Evolutionary conservation across 1,140 invertebrate genomes (phyloP).

Genomic region (Cataglyphis hispanica): DNA sequence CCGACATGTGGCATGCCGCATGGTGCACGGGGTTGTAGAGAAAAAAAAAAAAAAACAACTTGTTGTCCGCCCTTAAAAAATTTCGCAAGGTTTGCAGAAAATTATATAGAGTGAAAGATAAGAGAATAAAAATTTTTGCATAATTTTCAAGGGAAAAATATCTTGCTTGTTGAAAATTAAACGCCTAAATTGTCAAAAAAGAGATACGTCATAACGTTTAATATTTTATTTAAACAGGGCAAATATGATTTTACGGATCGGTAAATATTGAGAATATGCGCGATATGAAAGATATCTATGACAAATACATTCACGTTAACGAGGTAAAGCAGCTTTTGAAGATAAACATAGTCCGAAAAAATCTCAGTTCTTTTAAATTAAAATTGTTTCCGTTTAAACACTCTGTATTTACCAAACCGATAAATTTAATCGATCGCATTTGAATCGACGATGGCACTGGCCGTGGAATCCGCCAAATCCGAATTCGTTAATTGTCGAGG

Average conservation of each 20-base stretch:
- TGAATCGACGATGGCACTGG: background rate
- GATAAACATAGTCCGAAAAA: background rate
- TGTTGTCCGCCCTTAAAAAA: background rate
- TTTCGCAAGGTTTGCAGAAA: background rate
- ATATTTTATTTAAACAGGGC: background rate
- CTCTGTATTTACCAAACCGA: background rate
- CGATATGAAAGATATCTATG: background rate
- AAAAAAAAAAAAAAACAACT: background rate
- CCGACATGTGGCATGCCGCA: slow-evolving; percentile 73
- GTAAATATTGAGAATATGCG: background rate
- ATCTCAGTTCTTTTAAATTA: background rate
- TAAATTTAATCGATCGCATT: slow-evolving; percentile 15
- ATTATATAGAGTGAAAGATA: background rate
- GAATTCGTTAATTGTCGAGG: background rate
- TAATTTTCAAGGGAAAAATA: background rate
- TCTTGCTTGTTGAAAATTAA: background rate
- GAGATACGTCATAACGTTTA: background rate
- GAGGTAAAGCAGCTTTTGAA: background rate
- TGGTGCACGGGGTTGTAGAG: slow-evolving; percentile 56
- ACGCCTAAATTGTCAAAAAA: background rate
- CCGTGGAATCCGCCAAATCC: slow-evolving; percentile 8
- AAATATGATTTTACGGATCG: background rate
- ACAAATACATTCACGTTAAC: background rate
- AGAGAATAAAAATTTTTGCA: background rate
- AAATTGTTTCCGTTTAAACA: background rate